Percentiles rank a stretch among this genome's conserved stretches.
Evolutionary conservation across 2,113 vertebrate genomes (phyloP).

Genomic region (Turnix velox): DNA sequence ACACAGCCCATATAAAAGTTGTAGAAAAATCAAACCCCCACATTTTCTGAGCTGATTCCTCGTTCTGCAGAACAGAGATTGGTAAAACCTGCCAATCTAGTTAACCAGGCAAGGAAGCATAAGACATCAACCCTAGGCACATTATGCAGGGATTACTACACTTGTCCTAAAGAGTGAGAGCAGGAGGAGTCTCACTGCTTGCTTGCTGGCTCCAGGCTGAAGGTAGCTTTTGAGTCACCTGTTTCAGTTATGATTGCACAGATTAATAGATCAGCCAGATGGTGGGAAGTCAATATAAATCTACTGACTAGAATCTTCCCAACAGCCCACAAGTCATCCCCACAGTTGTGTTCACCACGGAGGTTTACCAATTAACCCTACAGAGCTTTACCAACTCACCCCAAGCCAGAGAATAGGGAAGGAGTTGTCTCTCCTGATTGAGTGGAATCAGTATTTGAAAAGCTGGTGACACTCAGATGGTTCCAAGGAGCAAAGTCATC

Average conservation of each 20-base stretch:
- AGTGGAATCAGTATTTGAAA: background rate
- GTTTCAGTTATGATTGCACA: background rate
- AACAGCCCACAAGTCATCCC: background rate
- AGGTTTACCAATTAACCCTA: rapidly evolving
- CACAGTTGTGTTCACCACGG: background rate
- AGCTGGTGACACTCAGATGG: background rate
- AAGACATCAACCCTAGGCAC: background rate
- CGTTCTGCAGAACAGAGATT: background rate
- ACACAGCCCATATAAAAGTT: background rate
- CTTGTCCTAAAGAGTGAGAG: background rate
- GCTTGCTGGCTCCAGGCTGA: background rate
- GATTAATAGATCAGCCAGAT: background rate
- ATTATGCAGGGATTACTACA: background rate
- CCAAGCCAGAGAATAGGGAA: background rate
- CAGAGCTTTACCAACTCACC: background rate
- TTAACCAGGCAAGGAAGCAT: background rate
- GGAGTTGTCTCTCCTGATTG: background rate
- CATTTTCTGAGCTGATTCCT: background rate
- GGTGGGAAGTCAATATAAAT: background rate
- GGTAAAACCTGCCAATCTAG: background rate
- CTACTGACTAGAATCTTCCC: background rate
- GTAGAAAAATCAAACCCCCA: background rate
- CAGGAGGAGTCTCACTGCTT: background rate
- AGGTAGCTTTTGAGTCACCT: background rate
- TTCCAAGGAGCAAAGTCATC: background rate